phyloP scores from a whole-genome alignment of 2,113 vertebrate genomes.

The Apeltes quadracus region DNA sequence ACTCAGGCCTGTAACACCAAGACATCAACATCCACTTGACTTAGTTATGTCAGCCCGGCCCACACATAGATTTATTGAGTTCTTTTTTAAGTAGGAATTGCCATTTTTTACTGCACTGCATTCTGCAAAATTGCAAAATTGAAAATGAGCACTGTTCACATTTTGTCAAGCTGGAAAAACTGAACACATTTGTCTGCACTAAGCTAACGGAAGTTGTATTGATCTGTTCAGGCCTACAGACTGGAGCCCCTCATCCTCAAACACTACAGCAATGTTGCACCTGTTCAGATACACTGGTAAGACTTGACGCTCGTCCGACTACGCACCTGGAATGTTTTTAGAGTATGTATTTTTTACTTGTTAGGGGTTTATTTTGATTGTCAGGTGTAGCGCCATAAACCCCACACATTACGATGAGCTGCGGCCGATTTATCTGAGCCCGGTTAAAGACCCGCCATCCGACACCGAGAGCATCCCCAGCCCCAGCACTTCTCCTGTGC shows the following conservation, averaged over 20 bases:
- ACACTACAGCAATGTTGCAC: constrained; percentile 95
- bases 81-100: background rate
- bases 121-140: background rate
- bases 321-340: background rate
- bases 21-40: background rate
- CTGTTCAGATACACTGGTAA: constrained; percentile 96
- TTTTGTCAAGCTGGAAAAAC: background rate
- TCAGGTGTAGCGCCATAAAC: constrained; percentile 88
- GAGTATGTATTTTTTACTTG: background rate
- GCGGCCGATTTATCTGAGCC: constrained; percentile 89
- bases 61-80: background rate
- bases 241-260: constrained; percentile 96
- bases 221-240: constrained; percentile 88
- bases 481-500: constrained; percentile 91
- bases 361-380: constrained; percentile 8
- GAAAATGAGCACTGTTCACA: background rate
- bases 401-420: constrained; percentile 90
- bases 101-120: background rate
- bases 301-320: background rate
- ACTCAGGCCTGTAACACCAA: constrained; percentile 1
- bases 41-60: background rate
- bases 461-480: constrained; percentile 90
- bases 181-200: background rate
- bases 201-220: constrained; percentile 3
- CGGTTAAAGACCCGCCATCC: constrained; percentile 85